Conservation (phyloP, 2,797 vertebrate species). For the Acropternis orthonyx region DNA sequence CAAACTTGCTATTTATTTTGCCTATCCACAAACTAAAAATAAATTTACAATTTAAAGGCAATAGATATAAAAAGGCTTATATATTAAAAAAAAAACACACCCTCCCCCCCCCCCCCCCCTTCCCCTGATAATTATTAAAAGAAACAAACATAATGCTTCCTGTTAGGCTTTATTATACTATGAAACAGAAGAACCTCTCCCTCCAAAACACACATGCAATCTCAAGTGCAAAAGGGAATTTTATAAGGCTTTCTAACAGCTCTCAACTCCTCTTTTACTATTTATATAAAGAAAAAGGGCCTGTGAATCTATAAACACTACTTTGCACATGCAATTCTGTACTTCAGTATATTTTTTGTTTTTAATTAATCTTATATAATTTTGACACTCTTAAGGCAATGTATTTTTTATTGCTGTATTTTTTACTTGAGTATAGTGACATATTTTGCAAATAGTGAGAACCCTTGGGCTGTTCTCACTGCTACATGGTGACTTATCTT, state of each 20-base stretch:
- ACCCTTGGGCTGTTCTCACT: not conserved
- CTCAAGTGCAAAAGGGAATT: not conserved
- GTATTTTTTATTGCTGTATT: not conserved
- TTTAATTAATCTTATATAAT: not conserved
- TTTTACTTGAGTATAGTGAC: not conserved
- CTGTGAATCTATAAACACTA: not conserved
- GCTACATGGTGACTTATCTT: not conserved
- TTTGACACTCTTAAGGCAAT: not conserved
- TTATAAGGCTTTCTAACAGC: not conserved
- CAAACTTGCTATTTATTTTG: constrained; percentile 33
- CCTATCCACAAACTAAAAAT: not conserved
- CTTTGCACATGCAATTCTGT: not conserved
- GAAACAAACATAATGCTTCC: not conserved
- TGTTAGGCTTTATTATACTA: not conserved
- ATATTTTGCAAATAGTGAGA: not conserved
- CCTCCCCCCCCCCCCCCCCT: too few species aligned
- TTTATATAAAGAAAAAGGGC: not conserved
- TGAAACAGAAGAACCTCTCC: not conserved
- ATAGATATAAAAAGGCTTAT: not conserved
- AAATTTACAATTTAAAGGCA: not conserved
- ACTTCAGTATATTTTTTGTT: not conserved
- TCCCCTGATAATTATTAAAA: not conserved
- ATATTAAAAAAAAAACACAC: not conserved
- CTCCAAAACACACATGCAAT: not conserved
- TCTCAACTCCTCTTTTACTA: not conserved